Conservation (phyloP, 1,140 invertebrate species). For the Ruditapes philippinarum region DNA sequence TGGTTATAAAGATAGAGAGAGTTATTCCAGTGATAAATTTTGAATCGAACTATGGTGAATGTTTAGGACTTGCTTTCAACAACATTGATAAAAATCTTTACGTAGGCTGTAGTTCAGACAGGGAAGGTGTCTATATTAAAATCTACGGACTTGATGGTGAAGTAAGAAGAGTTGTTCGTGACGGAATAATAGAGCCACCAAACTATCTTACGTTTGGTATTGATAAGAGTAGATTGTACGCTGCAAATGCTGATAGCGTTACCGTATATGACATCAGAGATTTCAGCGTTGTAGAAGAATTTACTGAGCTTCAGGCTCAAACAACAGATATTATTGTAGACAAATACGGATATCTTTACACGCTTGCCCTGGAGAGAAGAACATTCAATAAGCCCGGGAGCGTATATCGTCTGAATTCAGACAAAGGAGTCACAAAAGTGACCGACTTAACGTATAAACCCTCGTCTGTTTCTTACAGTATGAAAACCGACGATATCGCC, state of each 20-base stretch:
- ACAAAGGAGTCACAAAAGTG: slow-evolving; percentile 44
- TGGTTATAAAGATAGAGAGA: slow-evolving; percentile 51
- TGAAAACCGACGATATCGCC: slow-evolving; percentile 55
- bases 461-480: slow-evolving; percentile 29
- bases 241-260: slow-evolving; percentile 52
- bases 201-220: slow-evolving; percentile 51
- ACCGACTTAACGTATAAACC: background rate
- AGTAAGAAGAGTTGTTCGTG: background rate
- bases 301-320: slow-evolving; percentile 43
- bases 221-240: slow-evolving; percentile 39
- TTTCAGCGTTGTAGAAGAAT: slow-evolving; percentile 48
- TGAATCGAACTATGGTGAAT: slow-evolving; percentile 56
- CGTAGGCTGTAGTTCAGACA: slow-evolving; percentile 59
- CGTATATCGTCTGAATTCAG: slow-evolving; percentile 40
- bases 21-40: slow-evolving; percentile 59
- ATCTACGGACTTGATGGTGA: slow-evolving; percentile 39
- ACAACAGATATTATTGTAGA: slow-evolving; percentile 50
- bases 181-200: slow-evolving; percentile 37
- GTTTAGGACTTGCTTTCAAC: slow-evolving; percentile 52
- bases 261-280: slow-evolving; percentile 53
- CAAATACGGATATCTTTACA: slow-evolving; percentile 59
- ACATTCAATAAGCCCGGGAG: slow-evolving; percentile 45
- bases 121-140: slow-evolving; percentile 57
- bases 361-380: slow-evolving; percentile 45
- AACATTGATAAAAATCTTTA: slow-evolving; percentile 32